A percentile compares a stretch with the other conserved stretches of the same genome.
These are phyloP conservation scores for Biston stratarius DNA, from an alignment of 2,888 invertebrate genomes.

Conservation along the genomic window DNA sequence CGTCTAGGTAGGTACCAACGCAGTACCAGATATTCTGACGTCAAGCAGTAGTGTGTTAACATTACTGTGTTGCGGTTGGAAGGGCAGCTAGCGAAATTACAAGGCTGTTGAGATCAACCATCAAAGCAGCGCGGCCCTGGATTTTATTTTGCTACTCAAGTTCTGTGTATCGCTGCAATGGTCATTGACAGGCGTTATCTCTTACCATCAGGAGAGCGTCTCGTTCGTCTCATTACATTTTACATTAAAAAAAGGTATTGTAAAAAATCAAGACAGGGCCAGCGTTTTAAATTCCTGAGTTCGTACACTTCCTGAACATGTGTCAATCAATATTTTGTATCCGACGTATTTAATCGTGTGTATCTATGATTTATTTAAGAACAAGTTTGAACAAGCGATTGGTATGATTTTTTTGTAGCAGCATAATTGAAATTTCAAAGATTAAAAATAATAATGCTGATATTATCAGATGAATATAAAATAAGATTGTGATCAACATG, in stretches of 20 bases:
- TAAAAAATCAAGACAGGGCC: background rate
- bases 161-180: no score
- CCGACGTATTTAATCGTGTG: slow-evolving; percentile 29
- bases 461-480: background rate
- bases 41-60: no score
- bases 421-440: slow-evolving; percentile 14
- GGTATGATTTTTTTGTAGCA: slow-evolving; percentile 20
- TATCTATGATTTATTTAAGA: slow-evolving; percentile 16
- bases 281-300: background rate
- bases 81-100: no score
- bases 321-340: slow-evolving; percentile 22
- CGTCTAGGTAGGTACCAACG: no score
- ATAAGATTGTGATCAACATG: background rate
- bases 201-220: no score
- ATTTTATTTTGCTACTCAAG: no score
- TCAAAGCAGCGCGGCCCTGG: no score
- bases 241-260: background rate
- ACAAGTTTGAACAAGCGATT: slow-evolving; percentile 8
- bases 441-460: background rate
- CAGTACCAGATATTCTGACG: no score
- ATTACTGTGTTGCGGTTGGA: no score
- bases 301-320: slow-evolving; percentile 11
- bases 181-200: no score
- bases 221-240: no score
- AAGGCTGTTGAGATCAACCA: no score